Conservation (phyloP, 2,113 vertebrate genomes). For the Proteles cristata region DNA sequence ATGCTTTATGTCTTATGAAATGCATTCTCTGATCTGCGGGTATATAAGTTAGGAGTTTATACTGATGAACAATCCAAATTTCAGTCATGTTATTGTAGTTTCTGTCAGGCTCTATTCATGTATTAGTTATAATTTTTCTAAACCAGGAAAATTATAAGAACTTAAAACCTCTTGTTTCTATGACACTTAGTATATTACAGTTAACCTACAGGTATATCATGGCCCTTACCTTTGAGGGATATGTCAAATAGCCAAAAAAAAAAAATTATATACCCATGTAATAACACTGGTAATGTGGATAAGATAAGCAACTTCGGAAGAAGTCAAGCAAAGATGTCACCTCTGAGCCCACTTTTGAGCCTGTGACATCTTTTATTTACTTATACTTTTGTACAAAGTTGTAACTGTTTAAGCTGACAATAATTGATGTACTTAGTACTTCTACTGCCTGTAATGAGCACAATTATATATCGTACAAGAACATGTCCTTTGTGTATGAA, state of each 20-base stretch:
- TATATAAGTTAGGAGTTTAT: background rate
- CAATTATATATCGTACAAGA: background rate
- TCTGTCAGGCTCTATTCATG: background rate
- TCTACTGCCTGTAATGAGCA: background rate
- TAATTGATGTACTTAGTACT: too few relatives aligned
- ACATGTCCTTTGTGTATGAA: background rate
- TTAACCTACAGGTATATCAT: background rate
- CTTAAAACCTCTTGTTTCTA: background rate
- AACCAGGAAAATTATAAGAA: background rate
- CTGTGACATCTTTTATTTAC: background rate
- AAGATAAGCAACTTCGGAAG: background rate
- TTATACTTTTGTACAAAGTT: background rate
- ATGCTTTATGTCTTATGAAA: background rate
- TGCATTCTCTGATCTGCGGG: background rate
- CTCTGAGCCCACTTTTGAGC: background rate
- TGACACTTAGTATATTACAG: background rate
- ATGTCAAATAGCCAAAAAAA: background rate
- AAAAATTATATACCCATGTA: background rate
- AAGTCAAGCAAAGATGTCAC: background rate
- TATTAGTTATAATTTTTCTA: background rate
- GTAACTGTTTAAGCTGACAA: background rate
- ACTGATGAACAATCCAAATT: background rate
- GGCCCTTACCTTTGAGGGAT: background rate
- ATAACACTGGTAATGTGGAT: background rate
- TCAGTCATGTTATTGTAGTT: background rate